Percentiles rank a stretch among this genome's conserved stretches.
These are phyloP conservation scores for Cassiopea xamachana DNA, from an alignment of 30 jellyfish, hydroid and myxozoan genomes.

Conservation along the genomic window DNA sequence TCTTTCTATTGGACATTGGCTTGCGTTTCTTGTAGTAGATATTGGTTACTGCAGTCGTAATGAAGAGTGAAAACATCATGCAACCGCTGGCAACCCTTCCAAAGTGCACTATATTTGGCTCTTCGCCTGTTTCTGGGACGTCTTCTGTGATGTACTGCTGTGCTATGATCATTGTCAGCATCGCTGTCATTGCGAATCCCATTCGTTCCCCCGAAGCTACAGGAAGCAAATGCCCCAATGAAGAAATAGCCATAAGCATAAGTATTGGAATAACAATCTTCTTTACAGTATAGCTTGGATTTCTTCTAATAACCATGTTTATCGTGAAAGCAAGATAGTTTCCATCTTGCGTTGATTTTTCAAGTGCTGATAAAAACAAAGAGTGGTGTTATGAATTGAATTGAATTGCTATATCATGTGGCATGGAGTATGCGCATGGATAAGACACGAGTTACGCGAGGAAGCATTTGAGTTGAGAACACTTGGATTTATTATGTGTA, in stretches of 20 bases:
- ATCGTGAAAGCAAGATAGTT: not conserved
- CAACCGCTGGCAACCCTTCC: not conserved
- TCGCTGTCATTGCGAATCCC: constrained; percentile 39
- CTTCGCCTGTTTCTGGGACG: constrained; percentile 29
- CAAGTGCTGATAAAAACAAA: not conserved
- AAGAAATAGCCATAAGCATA: not conserved
- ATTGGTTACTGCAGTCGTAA: not conserved
- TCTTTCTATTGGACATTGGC: constrained; percentile 20
- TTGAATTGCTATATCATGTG: too few relatives aligned
- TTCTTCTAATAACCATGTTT: not conserved
- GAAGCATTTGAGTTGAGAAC: too few relatives aligned
- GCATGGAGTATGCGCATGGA: too few relatives aligned
- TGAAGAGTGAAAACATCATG: constrained; percentile 25
- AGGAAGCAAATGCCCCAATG: constrained; percentile 23
- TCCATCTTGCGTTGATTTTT: too few relatives aligned
- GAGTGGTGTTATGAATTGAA: not conserved
- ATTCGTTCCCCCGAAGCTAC: constrained; percentile 50
- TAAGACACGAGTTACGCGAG: not conserved
- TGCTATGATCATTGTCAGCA: constrained; percentile 38
- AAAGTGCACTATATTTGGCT: not conserved
- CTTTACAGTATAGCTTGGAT: constrained; percentile 3
- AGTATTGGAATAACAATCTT: constrained; percentile 6
- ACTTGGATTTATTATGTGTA: not conserved
- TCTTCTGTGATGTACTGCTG: constrained; percentile 18
- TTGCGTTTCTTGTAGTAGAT: constrained; percentile 11